A percentile compares a stretch with the other conserved stretches of the same genome.
These are phyloP conservation scores for Hyppa rectilinea DNA, from an alignment of 2,888 invertebrate genomes.

Conservation along the genomic window DNA sequence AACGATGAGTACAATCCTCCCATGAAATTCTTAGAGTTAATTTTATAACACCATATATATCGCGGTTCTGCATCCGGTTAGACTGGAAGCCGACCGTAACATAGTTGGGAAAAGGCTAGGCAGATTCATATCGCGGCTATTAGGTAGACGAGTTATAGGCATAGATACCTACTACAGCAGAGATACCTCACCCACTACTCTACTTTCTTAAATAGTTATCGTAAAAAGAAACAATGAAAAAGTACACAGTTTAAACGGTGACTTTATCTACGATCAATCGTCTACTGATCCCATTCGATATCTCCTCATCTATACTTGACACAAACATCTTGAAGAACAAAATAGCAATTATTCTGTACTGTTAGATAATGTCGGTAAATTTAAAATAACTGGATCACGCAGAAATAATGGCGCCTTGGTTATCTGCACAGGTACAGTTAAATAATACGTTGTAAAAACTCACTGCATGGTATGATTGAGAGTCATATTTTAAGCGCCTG, in stretches of 20 bases:
- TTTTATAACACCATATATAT: too few species aligned
- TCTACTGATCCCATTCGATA: constrained; percentile 52
- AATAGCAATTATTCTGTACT: constrained; percentile 59
- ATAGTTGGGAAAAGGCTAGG: too few species aligned
- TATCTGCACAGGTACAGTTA: constrained; percentile 65
- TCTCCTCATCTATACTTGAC: constrained; percentile 54
- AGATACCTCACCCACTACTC: background rate
- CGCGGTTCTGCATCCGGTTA: too few species aligned
- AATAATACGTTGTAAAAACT: constrained; percentile 57
- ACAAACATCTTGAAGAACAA: constrained; percentile 56
- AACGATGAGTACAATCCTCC: too few species aligned
- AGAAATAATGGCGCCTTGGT: constrained; percentile 60
- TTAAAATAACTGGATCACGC: constrained; percentile 50
- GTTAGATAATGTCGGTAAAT: constrained; percentile 64
- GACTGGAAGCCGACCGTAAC: too few species aligned
- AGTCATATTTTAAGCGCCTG: constrained; percentile 37
- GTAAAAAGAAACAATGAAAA: constrained; percentile 30
- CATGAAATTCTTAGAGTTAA: too few species aligned
- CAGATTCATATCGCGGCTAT: too few species aligned
- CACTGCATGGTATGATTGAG: constrained; percentile 36
- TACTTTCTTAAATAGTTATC: constrained; percentile 9
- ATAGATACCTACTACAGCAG: background rate
- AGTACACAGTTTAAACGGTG: background rate
- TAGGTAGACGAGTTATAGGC: background rate
- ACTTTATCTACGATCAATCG: constrained; percentile 46